phyloP scores from a whole-genome alignment of 2,888 invertebrate species.

The Spicauda simplicius region DNA sequence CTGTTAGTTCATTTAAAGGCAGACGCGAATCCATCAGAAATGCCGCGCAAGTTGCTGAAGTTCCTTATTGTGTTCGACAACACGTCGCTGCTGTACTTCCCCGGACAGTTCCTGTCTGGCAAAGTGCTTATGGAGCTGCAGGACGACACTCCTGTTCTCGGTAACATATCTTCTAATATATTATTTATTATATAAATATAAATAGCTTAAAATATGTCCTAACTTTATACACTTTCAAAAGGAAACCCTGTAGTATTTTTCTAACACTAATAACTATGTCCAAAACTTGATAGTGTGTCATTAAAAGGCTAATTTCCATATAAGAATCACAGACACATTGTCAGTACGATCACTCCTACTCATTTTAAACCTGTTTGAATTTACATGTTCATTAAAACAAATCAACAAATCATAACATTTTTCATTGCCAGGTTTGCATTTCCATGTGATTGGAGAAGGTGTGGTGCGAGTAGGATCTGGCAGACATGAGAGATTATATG shows the following conservation, averaged over 20 bases:
- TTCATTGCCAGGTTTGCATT: constrained; percentile 90
- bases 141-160: constrained; percentile 95
- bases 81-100: constrained; percentile 95
- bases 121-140: constrained; percentile 96
- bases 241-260: too few species aligned
- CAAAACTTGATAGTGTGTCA: too few species aligned
- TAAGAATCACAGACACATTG: too few species aligned
- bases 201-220: too few species aligned
- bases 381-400: not conserved
- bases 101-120: constrained; percentile 96
- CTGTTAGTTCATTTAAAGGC: not conserved
- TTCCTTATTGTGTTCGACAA: constrained; percentile 97
- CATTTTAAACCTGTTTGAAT: too few species aligned
- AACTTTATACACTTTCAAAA: too few species aligned
- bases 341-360: too few species aligned
- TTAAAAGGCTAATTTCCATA: too few species aligned
- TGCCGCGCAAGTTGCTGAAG: constrained; percentile 95
- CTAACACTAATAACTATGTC: too few species aligned
- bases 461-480: constrained; percentile 94
- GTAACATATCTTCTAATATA: constrained; percentile 75
- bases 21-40: constrained; percentile 59
- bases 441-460: constrained; percentile 97
- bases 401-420: not conserved
- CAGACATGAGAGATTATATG: constrained; percentile 93
- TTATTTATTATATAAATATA: too few species aligned